phyloP scores from a whole-genome alignment of 2,113 vertebrate species.

The Ochotona curzoniae region DNA sequence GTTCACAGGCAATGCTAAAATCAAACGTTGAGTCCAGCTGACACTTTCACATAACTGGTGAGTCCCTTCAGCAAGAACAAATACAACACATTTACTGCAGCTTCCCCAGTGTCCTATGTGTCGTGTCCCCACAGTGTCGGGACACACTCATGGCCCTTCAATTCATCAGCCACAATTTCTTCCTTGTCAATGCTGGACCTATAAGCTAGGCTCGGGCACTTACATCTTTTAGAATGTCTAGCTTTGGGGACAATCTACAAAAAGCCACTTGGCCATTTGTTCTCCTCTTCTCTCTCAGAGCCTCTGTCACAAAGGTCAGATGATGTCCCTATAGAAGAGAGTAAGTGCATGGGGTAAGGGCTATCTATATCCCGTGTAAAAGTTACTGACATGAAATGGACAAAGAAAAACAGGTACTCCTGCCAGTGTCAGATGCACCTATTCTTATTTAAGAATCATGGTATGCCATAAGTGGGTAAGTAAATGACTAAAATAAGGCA shows the following conservation, averaged over 20 bases:
- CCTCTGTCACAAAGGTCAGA: background rate
- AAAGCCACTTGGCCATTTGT: background rate
- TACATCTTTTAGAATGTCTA: background rate
- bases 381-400: background rate
- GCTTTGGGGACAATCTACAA: background rate
- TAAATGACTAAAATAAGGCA: background rate
- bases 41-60: conserved; percentile 63
- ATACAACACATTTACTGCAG: conserved; percentile 36
- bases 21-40: conserved; percentile 48
- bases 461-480: background rate
- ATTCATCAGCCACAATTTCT: background rate
- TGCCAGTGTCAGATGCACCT: background rate
- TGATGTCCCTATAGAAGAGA: background rate
- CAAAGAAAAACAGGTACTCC: background rate
- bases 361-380: background rate
- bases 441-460: background rate
- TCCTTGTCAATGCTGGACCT: background rate
- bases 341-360: background rate
- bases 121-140: background rate
- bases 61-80: conserved; percentile 57
- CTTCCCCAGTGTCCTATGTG: background rate
- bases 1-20: conserved; percentile 13
- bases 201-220: background rate
- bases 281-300: background rate
- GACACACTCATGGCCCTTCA: background rate